Percentiles rank a stretch among this genome's conserved stretches.
Evolutionary conservation across 2,888 invertebrate genomes (phyloP).

Genomic region (Stenodera caucasica): DNA sequence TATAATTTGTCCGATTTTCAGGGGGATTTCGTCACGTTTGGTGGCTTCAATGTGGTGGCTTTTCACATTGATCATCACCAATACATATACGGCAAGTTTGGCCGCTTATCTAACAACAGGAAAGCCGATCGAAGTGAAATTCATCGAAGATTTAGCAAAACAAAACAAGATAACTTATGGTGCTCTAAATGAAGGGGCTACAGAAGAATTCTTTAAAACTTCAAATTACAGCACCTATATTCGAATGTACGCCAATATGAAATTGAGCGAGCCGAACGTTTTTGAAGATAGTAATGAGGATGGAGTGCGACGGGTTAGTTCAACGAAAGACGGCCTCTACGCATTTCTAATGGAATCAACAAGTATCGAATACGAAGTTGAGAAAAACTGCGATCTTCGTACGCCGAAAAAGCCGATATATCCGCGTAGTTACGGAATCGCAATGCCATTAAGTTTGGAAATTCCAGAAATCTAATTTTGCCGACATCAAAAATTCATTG

Average conservation of each 20-base stretch:
- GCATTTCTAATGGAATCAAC: slow-evolving; percentile 98
- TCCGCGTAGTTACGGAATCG: slow-evolving; percentile 89
- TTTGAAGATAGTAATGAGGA: slow-evolving; percentile 81
- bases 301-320: slow-evolving; percentile 81
- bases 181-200: slow-evolving; percentile 82
- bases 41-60: slow-evolving; percentile 93
- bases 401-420: slow-evolving; percentile 82
- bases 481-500: too few species aligned
- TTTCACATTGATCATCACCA: slow-evolving; percentile 83
- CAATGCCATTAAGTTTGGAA: slow-evolving; percentile 87
- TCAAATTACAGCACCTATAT: slow-evolving; percentile 44
- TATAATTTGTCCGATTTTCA: slow-evolving; percentile 45
- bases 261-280: slow-evolving; percentile 75
- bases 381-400: slow-evolving; percentile 81
- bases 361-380: slow-evolving; percentile 87
- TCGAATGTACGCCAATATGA: slow-evolving; percentile 64
- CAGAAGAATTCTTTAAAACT: slow-evolving; percentile 86
- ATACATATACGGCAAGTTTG: slow-evolving; percentile 92
- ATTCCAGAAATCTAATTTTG: too few species aligned
- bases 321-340: slow-evolving; percentile 76
- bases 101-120: slow-evolving; percentile 92
- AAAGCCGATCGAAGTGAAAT: slow-evolving; percentile 81
- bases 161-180: slow-evolving; percentile 97
- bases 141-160: slow-evolving; percentile 86
- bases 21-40: slow-evolving; percentile 86